Conservation (phyloP, 2,797 vertebrate genomes). For the Zalophus californianus region DNA sequence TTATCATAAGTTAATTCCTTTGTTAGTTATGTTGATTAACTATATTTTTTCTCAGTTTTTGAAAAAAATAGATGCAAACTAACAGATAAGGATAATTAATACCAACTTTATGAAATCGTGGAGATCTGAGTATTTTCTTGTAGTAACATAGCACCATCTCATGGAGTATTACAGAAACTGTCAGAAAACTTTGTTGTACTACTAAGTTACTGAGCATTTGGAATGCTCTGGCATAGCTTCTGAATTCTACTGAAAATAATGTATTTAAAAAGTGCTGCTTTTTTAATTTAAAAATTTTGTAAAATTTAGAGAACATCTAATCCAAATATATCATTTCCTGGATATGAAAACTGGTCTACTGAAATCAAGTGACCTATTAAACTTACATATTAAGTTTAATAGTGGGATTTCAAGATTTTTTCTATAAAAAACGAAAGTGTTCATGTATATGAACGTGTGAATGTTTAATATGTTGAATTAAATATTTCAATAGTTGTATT, state of each 20-base stretch:
- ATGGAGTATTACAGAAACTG: constrained; percentile 61
- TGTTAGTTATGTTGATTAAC: not conserved
- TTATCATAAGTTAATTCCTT: not conserved
- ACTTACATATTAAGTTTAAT: not conserved
- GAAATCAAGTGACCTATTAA: constrained; percentile 5
- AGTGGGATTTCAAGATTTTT: not conserved
- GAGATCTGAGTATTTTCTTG: not conserved
- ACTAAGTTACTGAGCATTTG: not conserved
- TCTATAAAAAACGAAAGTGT: not conserved
- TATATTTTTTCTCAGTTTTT: not conserved
- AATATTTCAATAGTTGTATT: not conserved
- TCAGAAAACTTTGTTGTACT: not conserved
- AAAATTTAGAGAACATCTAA: not conserved
- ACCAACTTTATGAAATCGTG: not conserved
- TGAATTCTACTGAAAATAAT: constrained; percentile 42
- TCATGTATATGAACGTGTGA: not conserved
- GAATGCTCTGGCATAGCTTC: not conserved
- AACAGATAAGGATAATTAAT: not conserved
- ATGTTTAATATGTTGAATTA: not conserved
- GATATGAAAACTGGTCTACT: not conserved
- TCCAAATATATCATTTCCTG: not conserved
- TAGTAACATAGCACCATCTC: constrained; percentile 69
- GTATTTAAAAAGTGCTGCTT: not conserved
- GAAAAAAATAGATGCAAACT: not conserved
- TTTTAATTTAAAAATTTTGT: not conserved